A percentile compares a stretch with the other conserved stretches of the same genome.
These are phyloP conservation scores for Pegoplata infirma DNA, from an alignment of 2,888 invertebrate species.

Conservation along the genomic window DNA sequence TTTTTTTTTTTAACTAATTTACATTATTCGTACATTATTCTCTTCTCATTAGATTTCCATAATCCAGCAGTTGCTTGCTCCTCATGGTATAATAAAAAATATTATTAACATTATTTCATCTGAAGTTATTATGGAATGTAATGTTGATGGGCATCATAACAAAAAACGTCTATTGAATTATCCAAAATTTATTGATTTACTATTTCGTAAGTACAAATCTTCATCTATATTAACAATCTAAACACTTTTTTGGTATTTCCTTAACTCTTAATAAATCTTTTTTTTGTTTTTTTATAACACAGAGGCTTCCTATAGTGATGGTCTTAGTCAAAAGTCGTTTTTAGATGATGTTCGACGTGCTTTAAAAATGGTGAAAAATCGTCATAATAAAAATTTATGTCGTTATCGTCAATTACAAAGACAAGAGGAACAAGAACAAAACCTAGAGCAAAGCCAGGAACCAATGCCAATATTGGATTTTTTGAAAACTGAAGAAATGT, in stretches of 20 bases:
- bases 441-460: neutral
- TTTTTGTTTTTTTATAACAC: neutral
- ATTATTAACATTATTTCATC: constrained; percentile 11
- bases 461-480: neutral
- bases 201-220: constrained; percentile 34
- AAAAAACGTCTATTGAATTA: constrained; percentile 34
- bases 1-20: no score
- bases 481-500: constrained; percentile 27
- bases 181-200: constrained; percentile 40
- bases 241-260: neutral
- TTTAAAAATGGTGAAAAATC: constrained; percentile 46
- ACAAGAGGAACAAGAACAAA: neutral
- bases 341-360: constrained; percentile 29
- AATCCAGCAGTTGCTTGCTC: constrained; percentile 23
- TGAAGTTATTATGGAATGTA: constrained; percentile 34
- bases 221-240: neutral
- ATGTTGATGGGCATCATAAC: constrained; percentile 42
- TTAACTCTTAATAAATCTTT: neutral
- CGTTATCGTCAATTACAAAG: constrained; percentile 27
- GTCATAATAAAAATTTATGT: constrained; percentile 40
- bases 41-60: constrained; percentile 23
- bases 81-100: constrained; percentile 50
- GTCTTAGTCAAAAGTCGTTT: constrained; percentile 26
- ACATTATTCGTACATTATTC: no score
- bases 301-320: constrained; percentile 31